phyloP scores from a whole-genome alignment of 2,888 invertebrate species.

The Coelopa pilipes region DNA sequence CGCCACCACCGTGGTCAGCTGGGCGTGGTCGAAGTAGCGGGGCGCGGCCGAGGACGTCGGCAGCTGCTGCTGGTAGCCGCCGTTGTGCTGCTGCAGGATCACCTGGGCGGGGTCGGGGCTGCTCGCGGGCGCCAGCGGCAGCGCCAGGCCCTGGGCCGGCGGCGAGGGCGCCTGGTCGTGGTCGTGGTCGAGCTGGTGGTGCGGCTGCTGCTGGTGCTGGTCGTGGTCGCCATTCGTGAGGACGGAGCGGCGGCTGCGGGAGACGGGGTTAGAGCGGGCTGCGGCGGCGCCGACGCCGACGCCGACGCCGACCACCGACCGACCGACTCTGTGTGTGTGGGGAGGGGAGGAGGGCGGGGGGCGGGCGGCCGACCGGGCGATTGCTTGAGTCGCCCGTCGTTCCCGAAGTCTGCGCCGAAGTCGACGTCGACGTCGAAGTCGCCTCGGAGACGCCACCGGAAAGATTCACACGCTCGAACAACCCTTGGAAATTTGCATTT shows the following conservation, averaged over 20 bases:
- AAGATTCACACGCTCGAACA: conserved; percentile 45
- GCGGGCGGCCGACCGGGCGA: background rate
- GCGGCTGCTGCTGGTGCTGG: conserved; percentile 49
- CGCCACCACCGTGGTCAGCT: conserved; percentile 67
- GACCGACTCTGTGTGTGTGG: conserved; percentile 1
- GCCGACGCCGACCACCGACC: background rate
- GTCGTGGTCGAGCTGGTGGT: conserved; percentile 48
- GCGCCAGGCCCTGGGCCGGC: conserved; percentile 36
- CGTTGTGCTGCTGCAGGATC: conserved; percentile 50
- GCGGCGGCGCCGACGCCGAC: background rate
- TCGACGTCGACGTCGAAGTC: background rate
- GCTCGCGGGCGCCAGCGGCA: conserved; percentile 46
- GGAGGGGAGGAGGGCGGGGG: background rate
- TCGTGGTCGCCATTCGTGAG: conserved; percentile 48
- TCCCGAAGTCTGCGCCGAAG: conserved; percentile 6
- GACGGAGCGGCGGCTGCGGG: conserved; percentile 52
- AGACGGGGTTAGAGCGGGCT: background rate
- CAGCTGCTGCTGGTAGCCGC: conserved; percentile 48
- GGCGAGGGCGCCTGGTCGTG: conserved; percentile 47
- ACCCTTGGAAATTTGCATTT: conserved; percentile 30
- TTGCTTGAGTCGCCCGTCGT: background rate
- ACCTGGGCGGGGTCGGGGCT: conserved; percentile 49
- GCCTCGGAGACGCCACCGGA: background rate
- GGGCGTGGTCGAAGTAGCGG: conserved; percentile 61
- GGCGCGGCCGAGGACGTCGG: conserved; percentile 49